Evolutionary conservation across 1,140 invertebrate species (phyloP), one percentile per base, ranked within the genome.

Genomic region (Carposina sasakii): DNA sequence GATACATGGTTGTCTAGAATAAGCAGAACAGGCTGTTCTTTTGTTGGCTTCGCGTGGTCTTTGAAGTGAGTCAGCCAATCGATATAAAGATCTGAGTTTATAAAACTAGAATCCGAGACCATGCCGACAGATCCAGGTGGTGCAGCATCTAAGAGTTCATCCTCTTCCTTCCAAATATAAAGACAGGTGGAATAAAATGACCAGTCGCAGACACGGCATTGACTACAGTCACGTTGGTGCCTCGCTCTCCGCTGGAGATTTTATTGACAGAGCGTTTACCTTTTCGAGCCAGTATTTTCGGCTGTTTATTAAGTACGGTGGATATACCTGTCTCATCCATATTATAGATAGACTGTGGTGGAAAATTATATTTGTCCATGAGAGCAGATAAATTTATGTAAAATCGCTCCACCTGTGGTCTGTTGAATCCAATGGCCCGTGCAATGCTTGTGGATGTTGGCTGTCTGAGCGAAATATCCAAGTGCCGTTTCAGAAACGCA

Each of bases 1-100:
- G 56, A 63, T 13, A 44, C 41, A 40, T 81, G 75, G 45, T 76
- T 76, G 42, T 75, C 67, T 9, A 76, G 41, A 9, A 78, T 57
- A 10, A 73, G 21, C 16, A 71, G 41, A 2, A 66, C 45, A 15
- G 60, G 60, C 22, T 62, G 45, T 8, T 67, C 49, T 54, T 48
- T 54, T 3, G 53, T 52, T 33, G 54, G 54, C 6, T 60, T 59
- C 0, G 54, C 52, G 43, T 61, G 37, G 24, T 63, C 56, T 19
- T 66, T 58, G 47, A 87, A 87, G 64, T 87, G 66, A 22, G 55
- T 28, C 33, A 64, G 26, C 52, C 43, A 77, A 44, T 73, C 52
- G 9, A 71, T 8, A 65, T 68, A 78, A 2, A 66, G 34, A 22
- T 48, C 22, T 9, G 45, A 36, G 4, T 59, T 63, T 23, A 76